Evolutionary conservation across 2,888 invertebrate species (phyloP), one percentile per base, ranked within the genome.

Genomic region (Andrena marginata): DNA sequence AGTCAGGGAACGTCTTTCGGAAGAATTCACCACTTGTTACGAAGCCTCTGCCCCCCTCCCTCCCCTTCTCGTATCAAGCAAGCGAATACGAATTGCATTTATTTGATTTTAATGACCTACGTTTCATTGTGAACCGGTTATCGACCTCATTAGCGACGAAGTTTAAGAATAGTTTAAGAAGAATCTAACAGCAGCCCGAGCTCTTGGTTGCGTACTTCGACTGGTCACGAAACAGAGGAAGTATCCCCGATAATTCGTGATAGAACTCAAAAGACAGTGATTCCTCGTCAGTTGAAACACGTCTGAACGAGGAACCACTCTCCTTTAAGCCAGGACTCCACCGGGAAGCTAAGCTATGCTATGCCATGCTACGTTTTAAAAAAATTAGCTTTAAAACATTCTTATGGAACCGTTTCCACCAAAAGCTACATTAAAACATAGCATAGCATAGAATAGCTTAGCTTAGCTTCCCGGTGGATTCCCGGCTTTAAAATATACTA

Each of bases 151-250:
- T 33, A 51, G 35, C 54, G 54, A 51, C 54, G 13, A 23, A 76
- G 33, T 71, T 76, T 20, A 63, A 60, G 51, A 76, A 77, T 7
- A 31, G 60, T 74, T 48, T 16, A 74, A 60, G 26, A 71, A 64
- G 8, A 31, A 69, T 49, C 31, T 68, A 63, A 78, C 63, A 59
- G 49, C 60, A 67, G 73, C 56, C 26, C 60, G 62, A 35, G 62
- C 80, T 49, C 72, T 82, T 81, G 73, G 77, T 81, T 77, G 74
- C 78, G 69, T 54, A 63, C 42, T 35, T 77, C 10, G 13, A 63
- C 5, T 6, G 23, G 26, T 63, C 59, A 42, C 68, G 26, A 60
- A 48, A 69, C 73, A 48, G 2, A 49, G 56, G 6, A 10, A 2
- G 13, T 29, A 10, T 26, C 29, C 35, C 26, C 13, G 23, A 23